These are phyloP conservation scores for Ricordea florida DNA, from an alignment of 92 coral and sea anemone species.

Conservation along the genomic window DNA sequence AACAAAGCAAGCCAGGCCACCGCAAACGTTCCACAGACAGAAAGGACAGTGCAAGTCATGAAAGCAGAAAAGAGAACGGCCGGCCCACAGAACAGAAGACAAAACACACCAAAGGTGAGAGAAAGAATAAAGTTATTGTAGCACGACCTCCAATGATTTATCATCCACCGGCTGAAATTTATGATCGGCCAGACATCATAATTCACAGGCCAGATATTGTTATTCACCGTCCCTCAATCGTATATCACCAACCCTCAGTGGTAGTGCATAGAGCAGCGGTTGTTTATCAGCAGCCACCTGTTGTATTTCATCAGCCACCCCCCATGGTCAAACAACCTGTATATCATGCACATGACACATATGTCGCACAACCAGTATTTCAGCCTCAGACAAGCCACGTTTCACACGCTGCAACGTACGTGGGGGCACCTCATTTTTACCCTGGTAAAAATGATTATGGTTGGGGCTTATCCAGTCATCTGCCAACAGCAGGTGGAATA, in stretches of 20 bases:
- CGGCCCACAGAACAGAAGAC: slow-evolving; percentile 4
- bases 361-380: slow-evolving; percentile 74
- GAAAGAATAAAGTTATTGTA: slow-evolving; percentile 88
- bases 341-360: slow-evolving; percentile 76
- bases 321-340: slow-evolving; percentile 91
- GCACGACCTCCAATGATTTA: slow-evolving; percentile 92
- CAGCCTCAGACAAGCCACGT: slow-evolving; percentile 69
- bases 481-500: slow-evolving; percentile 1
- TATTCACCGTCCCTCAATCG: slow-evolving; percentile 91
- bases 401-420: slow-evolving; percentile 76
- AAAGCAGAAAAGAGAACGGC: background rate
- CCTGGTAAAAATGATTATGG: slow-evolving; percentile 75
- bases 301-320: slow-evolving; percentile 96
- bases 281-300: slow-evolving; percentile 89
- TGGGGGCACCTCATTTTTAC: slow-evolving; percentile 90
- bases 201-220: slow-evolving; percentile 96
- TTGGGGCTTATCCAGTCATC: slow-evolving; percentile 60
- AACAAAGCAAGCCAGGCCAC: background rate
- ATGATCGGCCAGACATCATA: slow-evolving; percentile 87
- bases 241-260: slow-evolving; percentile 93
- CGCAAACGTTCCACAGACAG: background rate
- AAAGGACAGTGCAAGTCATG: background rate
- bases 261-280: slow-evolving; percentile 97
- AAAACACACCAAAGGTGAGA: slow-evolving; percentile 63
- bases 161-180: slow-evolving; percentile 98